Evolutionary conservation across 2,888 invertebrate genomes (phyloP).

Genomic region (Lysandra bellargus): DNA sequence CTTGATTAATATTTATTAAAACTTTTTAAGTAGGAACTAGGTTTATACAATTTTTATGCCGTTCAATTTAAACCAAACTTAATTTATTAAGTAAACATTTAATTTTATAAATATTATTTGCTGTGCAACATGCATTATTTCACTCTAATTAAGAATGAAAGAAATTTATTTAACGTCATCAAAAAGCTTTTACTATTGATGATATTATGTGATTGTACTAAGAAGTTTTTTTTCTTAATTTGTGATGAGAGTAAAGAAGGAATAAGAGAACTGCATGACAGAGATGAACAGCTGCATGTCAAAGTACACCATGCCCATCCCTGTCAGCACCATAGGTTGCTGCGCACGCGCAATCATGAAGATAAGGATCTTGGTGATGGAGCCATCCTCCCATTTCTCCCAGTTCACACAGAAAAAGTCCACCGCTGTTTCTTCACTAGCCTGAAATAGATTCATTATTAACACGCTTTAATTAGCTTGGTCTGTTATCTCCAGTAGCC

Average conservation of each 20-base stretch:
- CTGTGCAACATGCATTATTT: no score
- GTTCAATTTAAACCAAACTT: no score
- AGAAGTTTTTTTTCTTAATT: constrained; percentile 40
- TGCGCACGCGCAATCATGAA: constrained; percentile 62
- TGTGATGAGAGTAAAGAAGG: constrained; percentile 62
- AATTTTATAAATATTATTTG: no score
- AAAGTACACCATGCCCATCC: constrained; percentile 55
- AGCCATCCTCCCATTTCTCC: constrained; percentile 54
- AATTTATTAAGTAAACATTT: no score
- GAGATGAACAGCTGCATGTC: constrained; percentile 65
- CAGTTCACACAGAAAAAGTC: constrained; percentile 56
- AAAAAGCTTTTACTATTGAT: neutral
- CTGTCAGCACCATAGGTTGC: constrained; percentile 53
- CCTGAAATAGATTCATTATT: constrained; percentile 46
- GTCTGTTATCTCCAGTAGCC: no score
- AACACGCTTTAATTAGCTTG: no score
- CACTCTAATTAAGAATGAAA: neutral
- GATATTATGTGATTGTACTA: neutral
- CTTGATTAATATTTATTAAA: no score
- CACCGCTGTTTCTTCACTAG: constrained; percentile 51
- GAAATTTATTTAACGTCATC: no score
- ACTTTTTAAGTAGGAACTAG: no score
- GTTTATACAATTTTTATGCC: no score
- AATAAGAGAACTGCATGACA: constrained; percentile 64
- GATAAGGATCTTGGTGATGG: constrained; percentile 50